Base-by-base conservation (phyloP, 2,888 invertebrate species). In the Harpagoxenus sublaevis region DNA sequence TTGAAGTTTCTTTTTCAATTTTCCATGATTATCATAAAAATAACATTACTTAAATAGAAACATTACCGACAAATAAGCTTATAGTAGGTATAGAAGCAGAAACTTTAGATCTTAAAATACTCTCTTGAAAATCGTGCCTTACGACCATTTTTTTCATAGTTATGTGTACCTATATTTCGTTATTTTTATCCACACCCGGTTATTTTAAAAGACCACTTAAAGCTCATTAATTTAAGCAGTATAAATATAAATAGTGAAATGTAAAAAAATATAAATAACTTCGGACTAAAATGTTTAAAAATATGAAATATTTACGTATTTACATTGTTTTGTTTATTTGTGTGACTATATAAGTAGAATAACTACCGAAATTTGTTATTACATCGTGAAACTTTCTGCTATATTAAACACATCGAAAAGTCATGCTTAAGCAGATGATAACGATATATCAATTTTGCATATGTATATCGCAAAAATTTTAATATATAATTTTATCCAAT, bases 401-500 rank as follows among this genome's bases (percentile, higher is more conserved):
- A 18, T 18, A 3, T 57, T 71, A 55, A 39, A 42, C 0, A 2
- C 5, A 65, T 35, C 23, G 23, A 51, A 63, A 53, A 28, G 15
- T 51, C 10, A 3, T 10, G 10, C 42, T 48, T 39, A 51, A 63
- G 1, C 10, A 51, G 6, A 63, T 63, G 18, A 9, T 75, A 60
- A 62, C 35, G 18, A 42, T 39, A 42, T 65, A 18, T 3, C n/a
- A 28, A 18, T 66, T 66, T 42, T 53, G 31, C 31, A 55, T 66
- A 35, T 35, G 6, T 65, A 51, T 48, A 55, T 28, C n/a, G 28
- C 12, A 4, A 45, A 28, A 78, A 78, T 70, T 79, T 79, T 31
- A 70, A 79, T 79, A 48, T 51, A 62, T 79, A 70, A 70, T 70
- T 45, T 45, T 57, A 70, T 48, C 0, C 45, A 57, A n/a, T 31